A percentile compares a stretch with the other conserved stretches of the same genome.
These are phyloP conservation scores for Philhelius pedissequus DNA, from an alignment of 2,888 invertebrate species.

Conservation along the genomic window DNA sequence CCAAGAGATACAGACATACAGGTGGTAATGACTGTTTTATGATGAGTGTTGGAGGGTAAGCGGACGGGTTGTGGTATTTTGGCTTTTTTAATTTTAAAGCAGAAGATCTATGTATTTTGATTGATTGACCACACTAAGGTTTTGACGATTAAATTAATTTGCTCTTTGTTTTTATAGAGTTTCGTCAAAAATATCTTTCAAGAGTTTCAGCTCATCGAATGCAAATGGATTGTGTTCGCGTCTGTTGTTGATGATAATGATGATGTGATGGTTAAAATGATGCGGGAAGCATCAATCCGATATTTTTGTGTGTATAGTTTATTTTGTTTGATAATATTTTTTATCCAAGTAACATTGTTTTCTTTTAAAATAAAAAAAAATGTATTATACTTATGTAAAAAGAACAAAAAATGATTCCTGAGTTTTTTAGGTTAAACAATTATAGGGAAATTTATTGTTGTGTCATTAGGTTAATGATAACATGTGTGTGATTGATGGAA, in stretches of 20 bases:
- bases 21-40: too few species aligned
- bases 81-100: neutral
- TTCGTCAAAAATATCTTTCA: conserved; percentile 50
- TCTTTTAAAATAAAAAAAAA: conserved; percentile 25
- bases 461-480: conserved; percentile 68
- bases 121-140: conserved; percentile 62
- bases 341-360: conserved; percentile 40
- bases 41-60: conserved; percentile 22
- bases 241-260: conserved; percentile 22
- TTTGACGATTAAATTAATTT: conserved; percentile 59
- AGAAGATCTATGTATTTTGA: conserved; percentile 43
- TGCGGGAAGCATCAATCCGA: conserved; percentile 47
- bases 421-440: conserved; percentile 66
- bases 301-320: neutral
- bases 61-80: neutral
- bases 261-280: conserved; percentile 30
- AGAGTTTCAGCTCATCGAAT: neutral
- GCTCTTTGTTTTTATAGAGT: conserved; percentile 53
- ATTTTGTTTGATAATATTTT: conserved; percentile 42
- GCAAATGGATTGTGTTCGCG: neutral
- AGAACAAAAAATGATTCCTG: conserved; percentile 26
- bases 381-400: neutral
- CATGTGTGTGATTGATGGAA: conserved; percentile 66
- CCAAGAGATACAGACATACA: conserved; percentile 48
- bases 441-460: conserved; percentile 64